Percentiles rank a stretch among this genome's conserved stretches.
Conservation (phyloP, 2,888 invertebrate genomes). For the Cephonodes hylas region DNA sequence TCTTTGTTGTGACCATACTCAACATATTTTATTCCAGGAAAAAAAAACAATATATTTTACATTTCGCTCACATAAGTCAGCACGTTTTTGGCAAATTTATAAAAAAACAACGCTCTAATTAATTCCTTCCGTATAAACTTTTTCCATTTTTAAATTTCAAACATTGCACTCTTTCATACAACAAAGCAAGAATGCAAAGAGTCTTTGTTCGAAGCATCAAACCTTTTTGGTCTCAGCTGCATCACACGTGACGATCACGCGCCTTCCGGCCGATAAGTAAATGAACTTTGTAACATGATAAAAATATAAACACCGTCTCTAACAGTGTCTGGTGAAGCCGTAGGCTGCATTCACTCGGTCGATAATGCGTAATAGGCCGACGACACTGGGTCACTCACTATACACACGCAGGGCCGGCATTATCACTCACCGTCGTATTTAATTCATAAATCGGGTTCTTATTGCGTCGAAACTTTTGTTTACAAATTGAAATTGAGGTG, state of each 20-base stretch:
- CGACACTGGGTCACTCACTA: constrained; percentile 9
- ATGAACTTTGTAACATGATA: constrained; percentile 49
- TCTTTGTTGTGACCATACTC: too few relatives aligned
- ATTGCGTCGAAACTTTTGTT: neutral
- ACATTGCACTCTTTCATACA: neutral
- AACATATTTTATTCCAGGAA: too few relatives aligned
- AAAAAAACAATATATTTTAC: too few relatives aligned
- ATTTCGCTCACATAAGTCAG: too few relatives aligned
- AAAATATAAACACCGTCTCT: constrained; percentile 44
- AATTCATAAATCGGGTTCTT: neutral
- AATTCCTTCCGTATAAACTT: neutral
- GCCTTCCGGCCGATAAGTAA: constrained; percentile 35
- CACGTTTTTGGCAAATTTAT: too few relatives aligned
- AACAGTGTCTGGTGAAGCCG: constrained; percentile 23
- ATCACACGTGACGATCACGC: constrained; percentile 38
- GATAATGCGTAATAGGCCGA: constrained; percentile 3
- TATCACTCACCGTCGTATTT: neutral
- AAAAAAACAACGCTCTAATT: too few relatives aligned
- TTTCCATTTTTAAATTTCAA: neutral
- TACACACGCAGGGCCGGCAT: neutral
- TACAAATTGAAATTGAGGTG: neutral
- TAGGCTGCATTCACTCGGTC: neutral
- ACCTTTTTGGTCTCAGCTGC: constrained; percentile 16
- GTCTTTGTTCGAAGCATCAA: neutral
- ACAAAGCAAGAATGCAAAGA: neutral